Base-by-base conservation (phyloP, 2,797 vertebrate species). In the Galaxias olidus region DNA sequence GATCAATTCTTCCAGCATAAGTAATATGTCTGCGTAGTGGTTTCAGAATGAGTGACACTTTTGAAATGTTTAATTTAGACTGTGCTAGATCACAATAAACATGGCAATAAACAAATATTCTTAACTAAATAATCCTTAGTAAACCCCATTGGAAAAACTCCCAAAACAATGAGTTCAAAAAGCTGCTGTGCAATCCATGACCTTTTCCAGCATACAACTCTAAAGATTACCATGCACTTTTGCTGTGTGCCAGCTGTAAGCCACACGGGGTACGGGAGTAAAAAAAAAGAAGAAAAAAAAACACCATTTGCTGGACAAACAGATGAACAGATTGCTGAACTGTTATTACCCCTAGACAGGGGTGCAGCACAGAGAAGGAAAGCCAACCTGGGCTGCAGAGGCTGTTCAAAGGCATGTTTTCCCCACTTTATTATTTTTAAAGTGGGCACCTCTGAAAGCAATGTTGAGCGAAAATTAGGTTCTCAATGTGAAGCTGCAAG, bases 341-440 rank as follows among this genome's bases (percentile, higher is more conserved):
- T 73, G 61, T 80, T 84, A 86, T 83, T 83, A 70, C 65, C 58
- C 66, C 45, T 70, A 76, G 78, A 75, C 72, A 81, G 70, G 85
- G 76, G 74, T 76, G 44, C 49, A 17, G 68, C 17, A 59, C 69
- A 68, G 71, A 84, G 83, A 54, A 53, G 9, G 54, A 60, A 48
- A 45, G 58, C 75, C 69, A 68, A 63, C 42, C 51, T 66, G 63
- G 53, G 47, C 17, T 12, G 9, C 68, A 44, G 59, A 1, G 52
- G 45, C 65, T 49, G 63, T 73, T 80, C 73, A 68, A 68, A 73
- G 77, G 76, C 81, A 77, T 83, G 74, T 86, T 81, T 85, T 15
- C 78, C 76, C 82, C 82, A 78, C 80, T 81, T 61, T 41, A 87
- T 86, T 84, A 79, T 79, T 72, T 87, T 87, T 79, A 77, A 80